A percentile compares a stretch with the other conserved stretches of the same genome.
These are phyloP conservation scores for Orthosia gracilis DNA, from an alignment of 2,888 invertebrate species.

Conservation along the genomic window DNA sequence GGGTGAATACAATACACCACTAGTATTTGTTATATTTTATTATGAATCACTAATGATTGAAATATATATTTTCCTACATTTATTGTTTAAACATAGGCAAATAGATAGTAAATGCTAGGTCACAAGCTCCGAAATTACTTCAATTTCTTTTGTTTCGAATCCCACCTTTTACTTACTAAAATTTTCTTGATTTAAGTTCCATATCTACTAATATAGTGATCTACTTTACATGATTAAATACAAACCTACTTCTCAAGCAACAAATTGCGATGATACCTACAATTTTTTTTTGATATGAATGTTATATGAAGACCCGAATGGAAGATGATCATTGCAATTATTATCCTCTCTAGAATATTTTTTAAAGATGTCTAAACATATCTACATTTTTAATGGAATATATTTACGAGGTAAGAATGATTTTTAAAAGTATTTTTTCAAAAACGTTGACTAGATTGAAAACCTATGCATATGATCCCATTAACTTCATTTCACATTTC, in stretches of 20 bases:
- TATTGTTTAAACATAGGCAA: constrained; percentile 11
- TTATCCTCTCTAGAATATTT: not conserved
- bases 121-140: constrained; percentile 18
- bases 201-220: not conserved
- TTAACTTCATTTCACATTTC: constrained; percentile 58
- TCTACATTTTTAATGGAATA: constrained; percentile 29
- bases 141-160: not conserved
- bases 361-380: constrained; percentile 27
- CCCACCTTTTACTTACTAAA: constrained; percentile 5
- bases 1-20: constrained; percentile 12
- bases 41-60: constrained; percentile 14
- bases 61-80: constrained; percentile 7
- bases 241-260: constrained; percentile 32
- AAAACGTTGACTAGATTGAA: constrained; percentile 47
- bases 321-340: constrained; percentile 5
- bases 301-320: constrained; percentile 12
- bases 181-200: not conserved
- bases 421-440: constrained; percentile 29
- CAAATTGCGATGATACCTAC: constrained; percentile 11
- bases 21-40: not conserved
- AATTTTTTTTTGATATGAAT: constrained; percentile 2
- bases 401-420: constrained; percentile 24
- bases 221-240: constrained; percentile 8
- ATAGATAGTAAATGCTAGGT: constrained; percentile 6
- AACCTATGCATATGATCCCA: constrained; percentile 64